Base-by-base conservation (phyloP, 2,888 invertebrate species). In the Cryptosula pallasiana region DNA sequence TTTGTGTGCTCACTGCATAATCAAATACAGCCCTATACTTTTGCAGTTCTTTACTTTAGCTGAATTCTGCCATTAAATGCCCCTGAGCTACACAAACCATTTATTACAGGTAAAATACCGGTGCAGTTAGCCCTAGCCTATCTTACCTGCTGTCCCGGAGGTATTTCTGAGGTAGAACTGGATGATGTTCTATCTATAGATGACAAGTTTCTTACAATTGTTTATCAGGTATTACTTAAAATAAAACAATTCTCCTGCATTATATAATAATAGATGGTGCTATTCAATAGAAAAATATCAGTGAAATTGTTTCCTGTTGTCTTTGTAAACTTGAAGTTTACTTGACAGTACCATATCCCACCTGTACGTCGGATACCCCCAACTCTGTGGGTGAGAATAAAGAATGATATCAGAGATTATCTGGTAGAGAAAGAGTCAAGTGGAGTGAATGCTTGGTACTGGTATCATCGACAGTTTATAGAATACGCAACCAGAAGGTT, bases 291-390 rank as follows among this genome's bases (percentile, higher is more conserved):
- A n/a, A n/a, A n/a, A n/a, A n/a, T n/a, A n/a, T n/a, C n/a, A n/a
- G n/a, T n/a, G n/a, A n/a, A n/a, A n/a, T n/a, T n/a, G 45, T 45
- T 13, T 45, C 45, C 45, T 45, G 9, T 45, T 45, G 45, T 45
- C 9, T 45, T 45, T 45, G 20, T 5, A 13, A 45, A 45, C 45
- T 45, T 5, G 45, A 13, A 13, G 45, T 45, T 45, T 45, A 45
- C 20, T 45, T 45, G 45, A 13, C 20, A 45, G 45, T 45, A 45
- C 45, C 45, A 45, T 20, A 74, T 79, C 36, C 81, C 82, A 13
- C 78, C 80, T 2, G 75, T 80, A 16, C 72, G 81, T 2, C 75
- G 82, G 55, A 77, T 82, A 32, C 79, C 79, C 0, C 78, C 79
- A 9, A 73, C 77, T 16, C 76, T 78, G 13, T 75, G 78, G 75